Base-by-base conservation (phyloP, 2,113 vertebrate species). In the Turdus rufiventris region DNA sequence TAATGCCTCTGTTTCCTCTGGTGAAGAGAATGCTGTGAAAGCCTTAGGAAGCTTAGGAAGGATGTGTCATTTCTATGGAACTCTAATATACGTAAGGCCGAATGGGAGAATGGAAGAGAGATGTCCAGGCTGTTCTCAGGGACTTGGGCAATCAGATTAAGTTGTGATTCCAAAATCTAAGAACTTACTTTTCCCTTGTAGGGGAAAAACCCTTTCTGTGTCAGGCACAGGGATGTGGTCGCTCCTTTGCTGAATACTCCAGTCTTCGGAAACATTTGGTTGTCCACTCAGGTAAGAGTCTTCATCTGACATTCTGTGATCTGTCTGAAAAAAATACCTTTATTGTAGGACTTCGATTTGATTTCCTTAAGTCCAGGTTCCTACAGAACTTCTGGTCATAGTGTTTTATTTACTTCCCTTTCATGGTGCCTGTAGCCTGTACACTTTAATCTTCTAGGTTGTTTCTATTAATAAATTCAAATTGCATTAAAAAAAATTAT, bases 191-290 rank as follows among this genome's bases (percentile, higher is more conserved):
- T 91, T 95, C 43, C 36, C 42, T 95, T 91, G 33, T 77, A 99
- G 99, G 99, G 85, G 99, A 99, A 97, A 99, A 99, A 83, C 99
- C 99, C 51, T 99, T 99, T 82, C 97, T 99, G 75, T 99, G 99
- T 95, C 99, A 99, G 90, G 98, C 99, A 88, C 98, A 99, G 93
- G 98, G 98, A 48, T 99, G 99, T 95, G 99, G 99, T 63, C 99
- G 99, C 84, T 99, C 99, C 88, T 99, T 99, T 96, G 99, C 99
- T 1, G 99, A 99, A 97, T 99, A 99, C 95, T 99, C 99, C 92
- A 99, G 99, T 97, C 99, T 99, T 70, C 98, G 99, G n/a, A 99
- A 99, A 97, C 99, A 99, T 96, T 98, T 99, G 98, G 98, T 99
- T 38, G 99, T 99, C 50, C 99, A 99, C 97, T 99, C 99, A 97